Evolutionary conservation across 1,140 invertebrate species (phyloP).

Genomic region (Drosophila bocqueti): DNA sequence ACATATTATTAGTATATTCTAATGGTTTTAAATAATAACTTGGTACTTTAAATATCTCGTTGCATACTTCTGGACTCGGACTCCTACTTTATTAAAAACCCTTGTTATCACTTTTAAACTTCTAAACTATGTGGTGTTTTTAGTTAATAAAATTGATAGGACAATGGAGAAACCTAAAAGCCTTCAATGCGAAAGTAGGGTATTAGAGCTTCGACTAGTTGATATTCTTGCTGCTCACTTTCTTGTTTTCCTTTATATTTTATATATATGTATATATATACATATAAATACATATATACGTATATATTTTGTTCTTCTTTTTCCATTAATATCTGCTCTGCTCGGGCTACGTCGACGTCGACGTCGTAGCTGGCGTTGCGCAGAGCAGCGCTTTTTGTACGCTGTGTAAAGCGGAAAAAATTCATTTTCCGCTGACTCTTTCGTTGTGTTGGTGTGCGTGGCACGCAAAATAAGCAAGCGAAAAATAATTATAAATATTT

Average conservation of each 20-base stretch:
- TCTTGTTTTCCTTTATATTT: constrained; percentile 71
- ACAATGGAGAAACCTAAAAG: not conserved
- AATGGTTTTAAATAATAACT: no score
- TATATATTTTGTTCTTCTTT: constrained; percentile 56
- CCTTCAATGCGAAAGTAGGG: constrained; percentile 20
- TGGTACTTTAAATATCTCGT: no score
- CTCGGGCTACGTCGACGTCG: constrained; percentile 54
- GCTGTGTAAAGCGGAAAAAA: constrained; percentile 72
- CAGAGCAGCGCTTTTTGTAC: constrained; percentile 60
- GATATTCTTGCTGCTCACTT: constrained; percentile 49
- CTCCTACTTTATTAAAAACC: no score
- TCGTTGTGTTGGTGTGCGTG: constrained; percentile 72
- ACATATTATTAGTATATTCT: not conserved
- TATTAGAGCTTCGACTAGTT: constrained; percentile 43
- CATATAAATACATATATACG: constrained; percentile 28
- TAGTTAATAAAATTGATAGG: no score
- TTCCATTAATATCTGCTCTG: constrained; percentile 78
- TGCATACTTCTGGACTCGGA: no score
- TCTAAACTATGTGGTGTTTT: no score
- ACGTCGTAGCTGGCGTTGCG: constrained; percentile 36
- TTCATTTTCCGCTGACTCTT: constrained; percentile 80
- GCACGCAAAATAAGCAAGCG: constrained; percentile 34
- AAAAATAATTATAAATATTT: constrained; percentile 29
- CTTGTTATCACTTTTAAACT: no score
- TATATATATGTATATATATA: constrained; percentile 41